Conservation (phyloP, 2,113 vertebrate genomes). For the Bettongia penicillata region DNA sequence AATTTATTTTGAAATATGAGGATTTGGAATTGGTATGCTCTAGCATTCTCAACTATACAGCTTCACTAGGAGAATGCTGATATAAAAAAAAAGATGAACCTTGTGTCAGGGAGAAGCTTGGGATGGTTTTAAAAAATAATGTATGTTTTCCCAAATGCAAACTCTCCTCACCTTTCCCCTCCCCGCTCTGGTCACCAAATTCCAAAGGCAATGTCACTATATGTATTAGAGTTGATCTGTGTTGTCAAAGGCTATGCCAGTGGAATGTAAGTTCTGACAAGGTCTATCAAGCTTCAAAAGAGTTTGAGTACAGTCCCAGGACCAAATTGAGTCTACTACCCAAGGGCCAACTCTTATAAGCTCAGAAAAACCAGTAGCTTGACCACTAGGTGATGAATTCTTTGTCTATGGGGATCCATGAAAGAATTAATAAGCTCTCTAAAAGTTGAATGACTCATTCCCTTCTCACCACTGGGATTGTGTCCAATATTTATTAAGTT, state of each 20-base stretch:
- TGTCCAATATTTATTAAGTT: slow-evolving; percentile 76
- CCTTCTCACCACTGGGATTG: slow-evolving; percentile 70
- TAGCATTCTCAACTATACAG: not conserved
- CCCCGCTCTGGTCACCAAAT: not conserved
- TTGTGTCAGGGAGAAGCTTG: not conserved
- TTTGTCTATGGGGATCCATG: not conserved
- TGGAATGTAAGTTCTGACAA: not conserved
- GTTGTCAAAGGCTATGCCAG: not conserved
- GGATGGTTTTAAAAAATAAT: not conserved
- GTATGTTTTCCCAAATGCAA: not conserved
- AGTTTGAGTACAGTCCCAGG: not conserved
- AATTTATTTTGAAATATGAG: not conserved
- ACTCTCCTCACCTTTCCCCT: not conserved
- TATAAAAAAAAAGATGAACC: not conserved
- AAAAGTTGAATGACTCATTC: slow-evolving; percentile 73
- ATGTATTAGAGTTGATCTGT: not conserved
- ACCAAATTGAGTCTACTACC: not conserved
- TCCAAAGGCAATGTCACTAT: not conserved
- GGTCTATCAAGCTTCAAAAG: not conserved
- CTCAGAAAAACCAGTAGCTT: not conserved
- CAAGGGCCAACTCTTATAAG: not conserved
- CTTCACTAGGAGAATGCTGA: not conserved
- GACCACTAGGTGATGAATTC: not conserved
- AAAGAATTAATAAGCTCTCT: slow-evolving; percentile 74
- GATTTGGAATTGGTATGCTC: not conserved